Percentiles rank a stretch among this genome's conserved stretches.
Evolutionary conservation across 1,140 invertebrate species (phyloP).

Genomic region (Penaeus japonicus): DNA sequence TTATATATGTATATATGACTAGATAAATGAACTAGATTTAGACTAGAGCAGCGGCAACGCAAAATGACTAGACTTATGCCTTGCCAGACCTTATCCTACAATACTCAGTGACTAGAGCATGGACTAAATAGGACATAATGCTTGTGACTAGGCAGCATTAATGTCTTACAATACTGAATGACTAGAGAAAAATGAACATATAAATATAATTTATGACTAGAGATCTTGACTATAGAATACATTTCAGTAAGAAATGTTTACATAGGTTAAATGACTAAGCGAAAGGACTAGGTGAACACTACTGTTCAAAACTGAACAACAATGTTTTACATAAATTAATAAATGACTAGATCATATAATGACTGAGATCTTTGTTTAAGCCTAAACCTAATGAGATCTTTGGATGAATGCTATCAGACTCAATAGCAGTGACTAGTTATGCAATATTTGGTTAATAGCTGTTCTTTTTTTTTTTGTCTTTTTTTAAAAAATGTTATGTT

Average conservation of each 20-base stretch:
- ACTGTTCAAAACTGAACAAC: no score
- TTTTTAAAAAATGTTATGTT: constrained; percentile 24
- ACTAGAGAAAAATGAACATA: no score
- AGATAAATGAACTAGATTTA: not conserved
- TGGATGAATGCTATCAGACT: not conserved
- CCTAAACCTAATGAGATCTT: not conserved
- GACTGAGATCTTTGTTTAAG: not conserved
- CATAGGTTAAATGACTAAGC: no score
- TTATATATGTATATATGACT: not conserved
- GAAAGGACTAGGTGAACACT: no score
- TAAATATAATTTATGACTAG: not conserved
- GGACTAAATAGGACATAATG: no score
- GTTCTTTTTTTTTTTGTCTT: constrained; percentile 13
- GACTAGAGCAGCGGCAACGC: not conserved
- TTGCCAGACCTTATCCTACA: no score
- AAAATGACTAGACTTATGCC: not conserved
- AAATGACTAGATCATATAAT: not conserved
- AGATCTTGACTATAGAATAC: not conserved
- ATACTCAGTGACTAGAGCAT: no score
- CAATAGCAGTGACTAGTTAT: not conserved
- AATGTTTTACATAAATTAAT: not conserved
- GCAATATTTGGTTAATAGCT: constrained; percentile 22
- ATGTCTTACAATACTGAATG: no score
- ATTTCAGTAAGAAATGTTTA: no score
- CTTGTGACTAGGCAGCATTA: no score